These are phyloP conservation scores for Papilio glaucus DNA, from an alignment of 1,140 invertebrate species.

Conservation along the genomic window DNA sequence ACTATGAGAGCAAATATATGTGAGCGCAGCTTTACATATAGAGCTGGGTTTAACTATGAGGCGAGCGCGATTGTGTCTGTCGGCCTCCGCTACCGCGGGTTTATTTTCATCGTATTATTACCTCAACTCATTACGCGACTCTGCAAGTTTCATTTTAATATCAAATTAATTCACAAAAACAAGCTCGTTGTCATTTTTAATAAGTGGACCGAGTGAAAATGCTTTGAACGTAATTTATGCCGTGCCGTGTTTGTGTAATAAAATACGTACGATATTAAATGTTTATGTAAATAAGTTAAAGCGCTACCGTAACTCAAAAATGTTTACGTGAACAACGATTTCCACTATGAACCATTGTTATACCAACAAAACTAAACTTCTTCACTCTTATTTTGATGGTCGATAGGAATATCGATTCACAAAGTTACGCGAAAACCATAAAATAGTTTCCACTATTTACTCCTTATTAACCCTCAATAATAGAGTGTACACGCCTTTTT, in stretches of 20 bases:
- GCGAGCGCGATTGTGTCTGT: no score
- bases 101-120: not conserved
- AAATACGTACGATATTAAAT: not conserved
- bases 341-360: not conserved
- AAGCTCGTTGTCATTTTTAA: slow-evolving; percentile 3
- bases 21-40: no score
- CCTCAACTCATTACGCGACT: not conserved
- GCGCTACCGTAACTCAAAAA: not conserved
- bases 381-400: no score
- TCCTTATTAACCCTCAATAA: no score
- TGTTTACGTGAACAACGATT: not conserved
- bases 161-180: slow-evolving; percentile 4
- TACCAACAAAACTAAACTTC: no score
- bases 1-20: no score
- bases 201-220: not conserved
- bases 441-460: no score
- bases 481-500: no score
- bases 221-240: not conserved
- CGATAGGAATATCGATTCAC: no score
- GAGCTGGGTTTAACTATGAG: no score
- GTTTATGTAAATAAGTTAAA: not conserved
- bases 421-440: no score
- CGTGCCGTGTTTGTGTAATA: not conserved
- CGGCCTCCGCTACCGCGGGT: not conserved
- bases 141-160: slow-evolving; percentile 3